Evolutionary conservation across 2,113 vertebrate species (phyloP).

Genomic region (Hyaena hyaena): DNA sequence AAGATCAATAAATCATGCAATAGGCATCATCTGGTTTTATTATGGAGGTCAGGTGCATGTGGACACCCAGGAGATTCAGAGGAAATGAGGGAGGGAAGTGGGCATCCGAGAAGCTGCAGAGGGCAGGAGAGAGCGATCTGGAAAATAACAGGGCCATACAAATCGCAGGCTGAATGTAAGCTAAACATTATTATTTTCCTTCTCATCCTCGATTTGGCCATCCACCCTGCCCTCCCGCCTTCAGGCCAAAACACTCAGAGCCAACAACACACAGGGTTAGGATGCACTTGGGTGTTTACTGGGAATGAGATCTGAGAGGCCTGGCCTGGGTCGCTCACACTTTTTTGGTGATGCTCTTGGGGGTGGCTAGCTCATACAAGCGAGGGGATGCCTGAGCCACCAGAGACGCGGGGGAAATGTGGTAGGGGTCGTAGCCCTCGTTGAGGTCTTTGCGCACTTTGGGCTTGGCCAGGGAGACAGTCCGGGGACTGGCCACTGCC

Average conservation of each 20-base stretch:
- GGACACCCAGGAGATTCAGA: background rate
- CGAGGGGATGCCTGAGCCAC: constrained; percentile 68
- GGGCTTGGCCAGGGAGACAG: constrained; percentile 77
- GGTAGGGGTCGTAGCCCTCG: constrained; percentile 70
- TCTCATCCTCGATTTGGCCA: background rate
- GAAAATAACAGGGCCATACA: constrained; percentile 12
- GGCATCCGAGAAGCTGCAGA: too few relatives aligned
- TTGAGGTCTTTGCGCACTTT: constrained; percentile 65
- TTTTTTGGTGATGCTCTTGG: constrained; percentile 67
- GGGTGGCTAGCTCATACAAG: constrained; percentile 74
- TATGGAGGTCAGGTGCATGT: rapidly evolving
- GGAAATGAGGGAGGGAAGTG: background rate
- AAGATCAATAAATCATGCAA: background rate
- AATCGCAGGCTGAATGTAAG: background rate
- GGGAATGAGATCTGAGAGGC: background rate
- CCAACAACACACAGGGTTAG: background rate
- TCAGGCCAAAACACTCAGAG: background rate
- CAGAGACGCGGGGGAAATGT: constrained; percentile 70
- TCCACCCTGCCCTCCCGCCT: background rate
- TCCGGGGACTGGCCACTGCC: constrained; percentile 68
- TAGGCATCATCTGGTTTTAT: background rate
- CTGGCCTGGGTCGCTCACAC: background rate
- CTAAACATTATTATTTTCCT: background rate
- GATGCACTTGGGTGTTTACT: constrained; percentile 56
- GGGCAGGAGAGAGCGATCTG: background rate